Percentiles rank a stretch among this genome's conserved stretches.
These are phyloP conservation scores for Idris sp. DNA, from an alignment of 1,140 invertebrate genomes.

Conservation along the genomic window DNA sequence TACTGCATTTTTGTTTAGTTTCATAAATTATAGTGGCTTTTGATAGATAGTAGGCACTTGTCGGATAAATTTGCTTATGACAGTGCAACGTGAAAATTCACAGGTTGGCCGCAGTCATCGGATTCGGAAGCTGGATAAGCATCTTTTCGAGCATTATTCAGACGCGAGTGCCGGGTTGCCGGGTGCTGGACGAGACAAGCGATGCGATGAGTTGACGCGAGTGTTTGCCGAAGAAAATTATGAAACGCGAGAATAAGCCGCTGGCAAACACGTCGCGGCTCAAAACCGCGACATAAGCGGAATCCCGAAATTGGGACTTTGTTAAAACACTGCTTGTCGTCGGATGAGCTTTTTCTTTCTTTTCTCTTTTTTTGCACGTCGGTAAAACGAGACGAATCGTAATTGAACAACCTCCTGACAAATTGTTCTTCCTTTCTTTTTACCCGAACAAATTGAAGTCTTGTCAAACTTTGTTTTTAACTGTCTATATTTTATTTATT, in stretches of 20 bases:
- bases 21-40: slow-evolving; percentile 29
- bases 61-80: slow-evolving; percentile 57
- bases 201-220: slow-evolving; percentile 36
- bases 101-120: slow-evolving; percentile 31
- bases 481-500: neutral
- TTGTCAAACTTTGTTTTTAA: slow-evolving; percentile 2
- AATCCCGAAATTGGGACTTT: slow-evolving; percentile 56
- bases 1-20: no score
- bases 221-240: slow-evolving; percentile 60
- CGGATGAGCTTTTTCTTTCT: slow-evolving; percentile 29
- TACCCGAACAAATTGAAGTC: slow-evolving; percentile 19
- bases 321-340: slow-evolving; percentile 36
- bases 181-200: slow-evolving; percentile 43
- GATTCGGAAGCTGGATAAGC: slow-evolving; percentile 55
- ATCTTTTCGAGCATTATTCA: slow-evolving; percentile 57
- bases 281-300: slow-evolving; percentile 53
- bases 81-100: slow-evolving; percentile 35
- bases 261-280: slow-evolving; percentile 54
- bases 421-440: slow-evolving; percentile 20
- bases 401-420: slow-evolving; percentile 27
- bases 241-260: slow-evolving; percentile 56
- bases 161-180: slow-evolving; percentile 32
- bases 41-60: slow-evolving; percentile 36
- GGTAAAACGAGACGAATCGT: slow-evolving; percentile 18
- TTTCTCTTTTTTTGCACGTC: no score